These are phyloP conservation scores for Mastacembelus armatus DNA, from an alignment of 2,797 vertebrate species.

Conservation along the genomic window DNA sequence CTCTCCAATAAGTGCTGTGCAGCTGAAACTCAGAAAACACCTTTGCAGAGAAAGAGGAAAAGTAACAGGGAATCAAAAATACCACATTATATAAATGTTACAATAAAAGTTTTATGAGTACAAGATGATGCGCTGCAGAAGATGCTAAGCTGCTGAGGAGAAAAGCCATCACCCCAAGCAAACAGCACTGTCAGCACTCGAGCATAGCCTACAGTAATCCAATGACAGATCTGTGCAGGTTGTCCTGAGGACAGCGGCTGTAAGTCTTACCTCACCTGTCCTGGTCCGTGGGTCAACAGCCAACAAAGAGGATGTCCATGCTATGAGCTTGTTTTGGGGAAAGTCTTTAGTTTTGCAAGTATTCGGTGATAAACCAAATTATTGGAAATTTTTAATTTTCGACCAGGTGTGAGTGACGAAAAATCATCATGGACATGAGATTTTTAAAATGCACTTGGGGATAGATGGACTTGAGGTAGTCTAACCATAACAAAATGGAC, in stretches of 20 bases:
- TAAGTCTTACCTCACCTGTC: slow-evolving; percentile 80
- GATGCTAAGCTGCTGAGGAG: slow-evolving; percentile 28
- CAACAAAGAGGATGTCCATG: slow-evolving; percentile 66
- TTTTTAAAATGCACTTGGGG: slow-evolving; percentile 2
- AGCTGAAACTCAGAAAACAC: slow-evolving; percentile 44
- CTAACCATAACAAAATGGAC: slow-evolving; percentile 39
- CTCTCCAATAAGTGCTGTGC: slow-evolving; percentile 42
- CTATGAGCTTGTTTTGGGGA: slow-evolving; percentile 52
- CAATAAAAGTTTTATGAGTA: slow-evolving; percentile 31
- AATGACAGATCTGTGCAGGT: slow-evolving; percentile 29
- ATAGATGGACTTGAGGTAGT: slow-evolving; percentile 75
- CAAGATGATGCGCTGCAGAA: slow-evolving; percentile 23
- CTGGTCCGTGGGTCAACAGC: slow-evolving; percentile 71
- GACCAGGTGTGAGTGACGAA: background rate
- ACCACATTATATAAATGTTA: slow-evolving; percentile 6
- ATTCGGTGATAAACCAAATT: background rate
- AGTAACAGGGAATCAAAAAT: background rate
- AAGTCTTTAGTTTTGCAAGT: slow-evolving; percentile 5
- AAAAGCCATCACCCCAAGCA: slow-evolving; percentile 59
- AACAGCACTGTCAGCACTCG: slow-evolving; percentile 58
- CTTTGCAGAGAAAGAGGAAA: slow-evolving; percentile 25
- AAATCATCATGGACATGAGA: background rate
- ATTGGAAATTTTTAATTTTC: background rate
- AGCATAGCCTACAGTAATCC: slow-evolving; percentile 47
- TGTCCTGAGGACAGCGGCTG: slow-evolving; percentile 28